Evolutionary conservation across 2,888 invertebrate genomes (phyloP), one percentile per base, ranked within the genome.

Genomic region (Mystacides longicornis): DNA sequence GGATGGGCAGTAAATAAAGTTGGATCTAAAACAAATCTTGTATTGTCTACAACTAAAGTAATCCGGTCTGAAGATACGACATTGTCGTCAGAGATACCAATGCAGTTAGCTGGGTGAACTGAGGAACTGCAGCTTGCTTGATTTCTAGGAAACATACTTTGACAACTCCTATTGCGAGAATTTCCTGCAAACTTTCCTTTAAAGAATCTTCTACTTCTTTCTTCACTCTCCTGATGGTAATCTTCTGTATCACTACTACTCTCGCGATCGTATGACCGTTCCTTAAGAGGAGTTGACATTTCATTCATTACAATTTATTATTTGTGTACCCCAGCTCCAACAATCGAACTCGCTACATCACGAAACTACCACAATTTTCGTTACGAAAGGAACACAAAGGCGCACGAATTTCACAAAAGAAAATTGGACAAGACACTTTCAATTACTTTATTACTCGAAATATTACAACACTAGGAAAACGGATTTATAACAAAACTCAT

Each of bases 1-100:
- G 98, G 96, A 73, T 97, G 93, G 2, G 92, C 89, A 9, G 91
- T 89, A 67, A 99, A 93, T 60, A 97, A 80, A 1, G 91, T 86
- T 4, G 93, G 92, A 71, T 97, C 96, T 20, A 97, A 87, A 47
- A 97, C 87, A 70, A 95, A 95, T 62, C 94, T 79, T 0, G 96
- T 96, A 66, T 92, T 93, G 68, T 99, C 98, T 14, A 99, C 98
- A n/a, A 98, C 87, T 50, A 99, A 79, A 42, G 68, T 68, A 21
- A 65, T 68, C 37, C 64, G 63, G 16, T 71, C 68, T 0, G 69
- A 67, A 0, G 68, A 19, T 14, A 52, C 16, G 23, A 22, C 18
- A 14, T 42, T 45, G 31, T 48, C 48, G 7, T 51, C 51, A 9
- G 42, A 48, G 23, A 49, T 21, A 18, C 49, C 50, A 18, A 51